These are phyloP conservation scores for Hylyphantes graminicola DNA, from an alignment of 1,140 invertebrate genomes.

Conservation along the genomic window DNA sequence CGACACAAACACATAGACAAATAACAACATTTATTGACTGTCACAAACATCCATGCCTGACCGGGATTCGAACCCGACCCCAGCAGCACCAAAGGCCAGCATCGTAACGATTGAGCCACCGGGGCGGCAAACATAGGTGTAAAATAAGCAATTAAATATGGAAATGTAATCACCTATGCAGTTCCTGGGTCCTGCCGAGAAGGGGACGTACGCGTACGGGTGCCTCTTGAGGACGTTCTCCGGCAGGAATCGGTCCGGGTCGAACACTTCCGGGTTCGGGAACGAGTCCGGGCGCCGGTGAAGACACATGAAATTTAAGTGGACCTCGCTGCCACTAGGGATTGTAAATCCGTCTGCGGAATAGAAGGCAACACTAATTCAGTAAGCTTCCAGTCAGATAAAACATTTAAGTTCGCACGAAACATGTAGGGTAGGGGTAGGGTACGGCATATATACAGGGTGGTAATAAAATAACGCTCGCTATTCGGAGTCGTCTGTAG, in stretches of 20 bases:
- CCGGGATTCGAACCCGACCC: too few species aligned
- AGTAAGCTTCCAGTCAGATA: background rate
- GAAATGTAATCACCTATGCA: slow-evolving; percentile 65
- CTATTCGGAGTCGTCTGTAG: too few species aligned
- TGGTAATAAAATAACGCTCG: too few species aligned
- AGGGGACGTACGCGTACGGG: slow-evolving; percentile 68
- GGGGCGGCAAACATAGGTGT: too few species aligned
- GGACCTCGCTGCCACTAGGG: slow-evolving; percentile 15
- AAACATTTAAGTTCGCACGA: background rate
- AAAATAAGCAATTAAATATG: too few species aligned
- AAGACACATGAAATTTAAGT: slow-evolving; percentile 19
- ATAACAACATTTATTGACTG: too few species aligned
- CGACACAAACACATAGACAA: too few species aligned
- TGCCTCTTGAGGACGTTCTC: slow-evolving; percentile 66
- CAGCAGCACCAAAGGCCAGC: too few species aligned
- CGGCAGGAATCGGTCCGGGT: slow-evolving; percentile 68
- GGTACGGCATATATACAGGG: too few species aligned
- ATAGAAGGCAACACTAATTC: background rate
- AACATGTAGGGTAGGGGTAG: too few species aligned
- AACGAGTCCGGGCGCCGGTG: slow-evolving; percentile 32
- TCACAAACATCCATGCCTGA: too few species aligned
- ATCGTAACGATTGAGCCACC: too few species aligned
- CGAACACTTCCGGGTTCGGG: slow-evolving; percentile 47
- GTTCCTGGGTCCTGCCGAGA: slow-evolving; percentile 67
- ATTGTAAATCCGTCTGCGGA: background rate